Evolutionary conservation across 2,113 vertebrate genomes (phyloP).

Genomic region (Hippocampus mohnikei): DNA sequence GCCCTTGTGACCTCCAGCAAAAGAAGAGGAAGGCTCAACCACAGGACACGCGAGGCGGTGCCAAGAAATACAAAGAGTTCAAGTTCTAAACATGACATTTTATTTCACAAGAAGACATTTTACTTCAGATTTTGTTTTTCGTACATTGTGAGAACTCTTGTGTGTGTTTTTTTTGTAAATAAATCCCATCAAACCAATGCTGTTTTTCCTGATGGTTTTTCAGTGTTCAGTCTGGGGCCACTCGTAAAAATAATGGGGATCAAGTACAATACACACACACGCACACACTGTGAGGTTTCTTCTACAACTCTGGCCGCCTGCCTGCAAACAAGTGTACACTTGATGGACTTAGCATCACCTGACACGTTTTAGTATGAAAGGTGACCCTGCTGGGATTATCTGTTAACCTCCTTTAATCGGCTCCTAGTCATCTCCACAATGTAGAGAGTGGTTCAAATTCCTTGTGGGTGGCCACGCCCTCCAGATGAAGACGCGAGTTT

Average conservation of each 20-base stretch:
- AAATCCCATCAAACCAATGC: slow-evolving; percentile 40
- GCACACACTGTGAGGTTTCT: background rate
- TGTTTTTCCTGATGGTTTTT: background rate
- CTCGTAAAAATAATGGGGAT: background rate
- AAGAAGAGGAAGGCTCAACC: slow-evolving; percentile 92
- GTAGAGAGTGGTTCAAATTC: background rate
- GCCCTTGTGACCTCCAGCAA: slow-evolving; percentile 69
- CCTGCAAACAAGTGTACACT: background rate
- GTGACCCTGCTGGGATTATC: slow-evolving; percentile 4
- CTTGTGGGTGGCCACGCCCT: background rate
- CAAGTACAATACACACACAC: background rate
- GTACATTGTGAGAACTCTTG: slow-evolving; percentile 14
- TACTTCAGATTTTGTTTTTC: slow-evolving; percentile 20
- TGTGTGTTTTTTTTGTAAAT: slow-evolving; percentile 71
- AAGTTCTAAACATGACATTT: slow-evolving; percentile 77
- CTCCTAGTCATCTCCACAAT: background rate
- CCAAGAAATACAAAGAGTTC: slow-evolving; percentile 94
- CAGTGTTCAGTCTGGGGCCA: background rate
- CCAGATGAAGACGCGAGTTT: background rate
- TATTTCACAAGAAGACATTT: background rate
- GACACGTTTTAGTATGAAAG: slow-evolving; percentile 1
- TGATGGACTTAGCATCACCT: background rate
- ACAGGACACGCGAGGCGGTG: slow-evolving; percentile 81
- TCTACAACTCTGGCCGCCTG: background rate
- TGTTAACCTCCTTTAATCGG: slow-evolving; percentile 1